Conservation (phyloP, 2,113 vertebrate species). For the Girardinichthys multiradiatus region DNA sequence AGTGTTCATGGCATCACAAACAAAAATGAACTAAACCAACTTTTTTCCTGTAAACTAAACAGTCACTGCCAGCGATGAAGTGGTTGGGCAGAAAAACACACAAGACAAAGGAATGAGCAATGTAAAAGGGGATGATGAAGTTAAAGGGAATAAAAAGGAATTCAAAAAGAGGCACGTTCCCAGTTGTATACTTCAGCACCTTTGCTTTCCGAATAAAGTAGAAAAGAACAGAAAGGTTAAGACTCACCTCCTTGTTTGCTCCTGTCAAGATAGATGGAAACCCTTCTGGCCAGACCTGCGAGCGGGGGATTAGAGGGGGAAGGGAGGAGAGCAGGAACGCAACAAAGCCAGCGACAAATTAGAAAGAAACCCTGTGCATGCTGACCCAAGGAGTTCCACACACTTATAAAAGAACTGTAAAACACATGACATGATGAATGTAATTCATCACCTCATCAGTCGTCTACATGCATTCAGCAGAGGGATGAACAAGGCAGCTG, state of each 20-base stretch:
- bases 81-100: slow-evolving; percentile 14
- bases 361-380: slow-evolving; percentile 59
- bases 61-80: slow-evolving; percentile 17
- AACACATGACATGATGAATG: not conserved
- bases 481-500: slow-evolving; percentile 61
- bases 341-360: slow-evolving; percentile 73
- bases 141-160: slow-evolving; percentile 1
- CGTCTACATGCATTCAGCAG: slow-evolving; percentile 28
- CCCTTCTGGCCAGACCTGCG: slow-evolving; percentile 90
- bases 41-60: not conserved
- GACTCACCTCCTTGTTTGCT: slow-evolving; percentile 95
- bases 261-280: slow-evolving; percentile 92
- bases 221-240: slow-evolving; percentile 42
- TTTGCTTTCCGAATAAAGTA: slow-evolving; percentile 22
- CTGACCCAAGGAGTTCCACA: slow-evolving; percentile 36
- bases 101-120: slow-evolving; percentile 19
- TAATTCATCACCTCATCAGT: slow-evolving; percentile 9
- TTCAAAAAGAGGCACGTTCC: slow-evolving; percentile 6
- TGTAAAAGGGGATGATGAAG: not conserved
- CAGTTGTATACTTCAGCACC: slow-evolving; percentile 37
- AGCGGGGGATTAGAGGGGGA: slow-evolving; percentile 46
- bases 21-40: not conserved
- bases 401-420: not conserved
- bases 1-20: not conserved
- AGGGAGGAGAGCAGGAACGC: slow-evolving; percentile 29